Conservation (phyloP, 2,888 invertebrate species). For the Ormyrus nitidulus region DNA sequence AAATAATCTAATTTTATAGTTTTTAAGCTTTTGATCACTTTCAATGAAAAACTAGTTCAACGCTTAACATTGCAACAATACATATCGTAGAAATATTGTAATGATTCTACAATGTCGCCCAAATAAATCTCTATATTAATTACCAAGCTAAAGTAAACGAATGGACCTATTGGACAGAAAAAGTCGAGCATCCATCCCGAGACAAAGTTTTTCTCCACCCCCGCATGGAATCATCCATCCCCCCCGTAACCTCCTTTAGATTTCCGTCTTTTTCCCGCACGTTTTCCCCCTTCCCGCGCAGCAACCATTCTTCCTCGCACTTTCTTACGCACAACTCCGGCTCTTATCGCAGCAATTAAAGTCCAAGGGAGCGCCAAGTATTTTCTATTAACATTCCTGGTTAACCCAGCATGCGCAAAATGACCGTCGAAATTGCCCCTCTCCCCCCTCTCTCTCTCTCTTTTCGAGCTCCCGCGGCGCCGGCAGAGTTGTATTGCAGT, state of each 20-base stretch:
- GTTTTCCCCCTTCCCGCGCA: background rate
- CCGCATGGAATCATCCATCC: background rate
- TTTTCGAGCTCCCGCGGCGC: background rate
- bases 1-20: too few species aligned
- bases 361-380: conserved; percentile 67
- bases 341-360: conserved; percentile 67
- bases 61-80: too few species aligned
- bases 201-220: background rate
- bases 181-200: too few species aligned
- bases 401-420: conserved; percentile 69
- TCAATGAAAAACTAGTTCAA: too few species aligned
- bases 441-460: conserved; percentile 30
- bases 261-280: background rate
- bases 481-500: background rate
- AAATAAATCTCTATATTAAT: too few species aligned
- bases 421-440: conserved; percentile 69
- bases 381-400: conserved; percentile 74
- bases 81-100: too few species aligned
- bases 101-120: too few species aligned
- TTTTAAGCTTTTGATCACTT: too few species aligned
- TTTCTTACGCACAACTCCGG: background rate
- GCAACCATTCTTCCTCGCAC: conserved; percentile 40
- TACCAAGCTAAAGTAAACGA: too few species aligned
- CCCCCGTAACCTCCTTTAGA: background rate
- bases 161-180: too few species aligned